Conservation (phyloP, 2,888 invertebrate genomes). For the Fragum whitleyi region DNA sequence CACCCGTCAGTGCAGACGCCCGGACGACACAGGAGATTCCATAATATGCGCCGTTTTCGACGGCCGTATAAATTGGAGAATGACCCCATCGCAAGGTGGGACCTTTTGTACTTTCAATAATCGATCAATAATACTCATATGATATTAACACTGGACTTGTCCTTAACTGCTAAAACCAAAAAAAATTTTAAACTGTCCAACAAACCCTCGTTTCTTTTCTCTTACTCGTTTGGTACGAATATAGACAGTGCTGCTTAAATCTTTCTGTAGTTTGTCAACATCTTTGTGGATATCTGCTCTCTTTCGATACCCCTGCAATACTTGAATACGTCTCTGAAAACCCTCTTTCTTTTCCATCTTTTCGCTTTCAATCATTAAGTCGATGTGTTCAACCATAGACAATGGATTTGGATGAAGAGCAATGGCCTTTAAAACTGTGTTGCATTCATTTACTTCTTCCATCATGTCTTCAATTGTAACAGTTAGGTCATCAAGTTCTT, state of each 20-base stretch:
- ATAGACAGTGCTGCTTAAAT: background rate
- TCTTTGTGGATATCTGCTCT: slow-evolving; percentile 23
- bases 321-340: slow-evolving; percentile 31
- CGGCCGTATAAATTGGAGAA: too few species aligned
- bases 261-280: slow-evolving; percentile 26
- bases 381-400: slow-evolving; percentile 54
- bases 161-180: too few species aligned
- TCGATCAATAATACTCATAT: too few species aligned
- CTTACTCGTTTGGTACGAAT: background rate
- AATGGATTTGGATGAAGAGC: slow-evolving; percentile 54
- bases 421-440: slow-evolving; percentile 40
- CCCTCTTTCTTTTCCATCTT: slow-evolving; percentile 45
- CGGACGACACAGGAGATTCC: too few species aligned
- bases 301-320: slow-evolving; percentile 25
- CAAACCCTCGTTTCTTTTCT: background rate
- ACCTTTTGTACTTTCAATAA: too few species aligned
- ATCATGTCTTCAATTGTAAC: slow-evolving; percentile 32
- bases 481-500: slow-evolving; percentile 34
- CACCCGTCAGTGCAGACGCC: too few species aligned
- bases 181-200: background rate
- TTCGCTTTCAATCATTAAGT: slow-evolving; percentile 56
- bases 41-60: too few species aligned
- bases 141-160: too few species aligned
- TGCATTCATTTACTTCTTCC: slow-evolving; percentile 40
- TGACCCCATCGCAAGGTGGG: too few species aligned